phyloP scores from a whole-genome alignment of 2,797 vertebrate genomes.

The Arremon brunneinucha region DNA sequence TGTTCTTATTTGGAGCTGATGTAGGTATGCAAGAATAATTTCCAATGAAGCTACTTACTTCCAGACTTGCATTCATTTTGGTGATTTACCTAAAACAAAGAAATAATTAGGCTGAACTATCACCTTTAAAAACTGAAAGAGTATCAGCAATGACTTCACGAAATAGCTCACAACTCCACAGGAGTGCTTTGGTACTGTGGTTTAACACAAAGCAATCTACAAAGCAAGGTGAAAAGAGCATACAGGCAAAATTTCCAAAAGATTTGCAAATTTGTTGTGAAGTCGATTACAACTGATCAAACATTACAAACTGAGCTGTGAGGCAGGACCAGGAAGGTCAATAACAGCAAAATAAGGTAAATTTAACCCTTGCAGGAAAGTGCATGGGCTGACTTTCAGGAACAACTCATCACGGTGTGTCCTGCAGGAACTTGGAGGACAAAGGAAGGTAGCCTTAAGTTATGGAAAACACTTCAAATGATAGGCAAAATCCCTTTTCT shows the following conservation, averaged over 20 bases:
- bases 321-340: constrained; percentile 36
- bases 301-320: constrained; percentile 11
- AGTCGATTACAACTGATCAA: not conserved
- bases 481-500: not conserved
- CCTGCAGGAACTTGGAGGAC: not conserved
- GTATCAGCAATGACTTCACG: not conserved
- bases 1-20: not conserved
- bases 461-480: not conserved
- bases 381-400: not conserved
- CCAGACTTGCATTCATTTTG: not conserved
- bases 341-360: not conserved
- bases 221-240: constrained; percentile 47
- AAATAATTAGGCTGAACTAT: not conserved
- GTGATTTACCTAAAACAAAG: not conserved
- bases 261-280: constrained; percentile 19
- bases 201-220: constrained; percentile 23
- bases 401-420: not conserved
- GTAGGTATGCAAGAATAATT: not conserved
- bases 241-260: constrained; percentile 14
- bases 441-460: not conserved
- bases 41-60: not conserved
- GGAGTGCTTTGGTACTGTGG: constrained; percentile 13
- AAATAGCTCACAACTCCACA: not conserved
- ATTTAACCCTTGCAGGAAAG: not conserved
- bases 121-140: not conserved